Base-by-base conservation (phyloP, 2,888 invertebrate genomes). In the Mythimna loreyi region DNA sequence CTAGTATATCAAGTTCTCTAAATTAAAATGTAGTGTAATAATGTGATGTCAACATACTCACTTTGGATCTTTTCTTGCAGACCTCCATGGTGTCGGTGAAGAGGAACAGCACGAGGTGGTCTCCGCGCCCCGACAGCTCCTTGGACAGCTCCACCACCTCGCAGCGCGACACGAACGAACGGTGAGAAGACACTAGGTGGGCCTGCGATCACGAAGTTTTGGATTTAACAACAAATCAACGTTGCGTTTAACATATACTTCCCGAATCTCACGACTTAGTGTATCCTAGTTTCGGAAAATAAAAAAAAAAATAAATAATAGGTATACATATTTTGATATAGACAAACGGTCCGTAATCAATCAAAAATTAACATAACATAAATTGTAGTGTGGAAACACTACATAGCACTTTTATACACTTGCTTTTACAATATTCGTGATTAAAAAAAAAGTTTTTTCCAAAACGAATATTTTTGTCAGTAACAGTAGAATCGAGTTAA, bases 41-140 rank as follows among this genome's bases (percentile, higher is more conserved):
- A 28, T 45, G 40, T 30, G 33, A 25, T 19, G 30, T 47, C 64
- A 65, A 58, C 57, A 63, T 70, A 83, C 89, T 88, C 72, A 96
- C 97, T 92, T 98, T 98, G 56, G 98, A 98, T 86, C 98, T 97
- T 91, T 98, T 97, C 90, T 98, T 98, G 93, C 98, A 98, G 87
- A 99, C 98, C 96, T 99, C 99, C 90, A 99, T 97, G 72, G 98
- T 98, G 94, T 99, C 99, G 49, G 98, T 98, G 94, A 99, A 99
- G 36, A 99, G 96, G 92, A 99, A 99, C 80, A 99, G 95, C 81
- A 98, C 97, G 75, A 99, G 96, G 81, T 97, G 97, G 92, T 98
- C 98, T 62, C 99, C 99, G 82, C 98, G 97, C 21, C 98, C 98
- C 77, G 98, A 98, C 59, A 99, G 94, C 64, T 97, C 97, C 87